Evolutionary conservation across 2,113 vertebrate species (phyloP).

Genomic region (Piprites chloris): DNA sequence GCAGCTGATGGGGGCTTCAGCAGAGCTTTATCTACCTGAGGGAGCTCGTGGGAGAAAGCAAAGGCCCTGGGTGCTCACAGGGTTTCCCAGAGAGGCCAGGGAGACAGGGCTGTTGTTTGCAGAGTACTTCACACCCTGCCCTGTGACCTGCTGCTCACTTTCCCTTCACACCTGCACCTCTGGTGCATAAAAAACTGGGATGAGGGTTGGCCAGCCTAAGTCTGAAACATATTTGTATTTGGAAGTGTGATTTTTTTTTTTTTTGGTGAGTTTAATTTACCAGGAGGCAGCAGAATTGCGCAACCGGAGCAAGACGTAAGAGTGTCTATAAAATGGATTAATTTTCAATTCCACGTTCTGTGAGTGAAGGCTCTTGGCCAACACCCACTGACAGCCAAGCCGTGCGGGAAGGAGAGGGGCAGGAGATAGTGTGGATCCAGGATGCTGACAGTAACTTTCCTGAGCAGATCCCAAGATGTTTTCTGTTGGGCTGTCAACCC

Average conservation of each 20-base stretch:
- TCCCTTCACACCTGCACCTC: not conserved
- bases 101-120: not conserved
- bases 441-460: slow-evolving; percentile 28
- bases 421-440: not conserved
- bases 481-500: not conserved
- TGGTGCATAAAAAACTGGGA: not conserved
- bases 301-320: not conserved
- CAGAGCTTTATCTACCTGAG: not conserved
- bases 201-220: not conserved
- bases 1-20: slow-evolving; percentile 25
- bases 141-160: not conserved
- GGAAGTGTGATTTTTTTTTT: accelerated
- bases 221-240: not conserved
- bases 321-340: not conserved
- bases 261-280: not conserved
- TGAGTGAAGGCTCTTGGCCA: not conserved
- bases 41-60: not conserved
- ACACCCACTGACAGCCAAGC: not conserved
- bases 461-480: slow-evolving; percentile 10
- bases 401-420: not conserved
- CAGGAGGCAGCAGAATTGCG: not conserved
- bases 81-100: not conserved
- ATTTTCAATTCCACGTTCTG: not conserved
- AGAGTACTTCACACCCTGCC: not conserved
- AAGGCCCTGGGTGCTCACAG: not conserved